Base-by-base conservation (phyloP, 1,140 invertebrate genomes). In the Trichomalopsis sarcophagae region DNA sequence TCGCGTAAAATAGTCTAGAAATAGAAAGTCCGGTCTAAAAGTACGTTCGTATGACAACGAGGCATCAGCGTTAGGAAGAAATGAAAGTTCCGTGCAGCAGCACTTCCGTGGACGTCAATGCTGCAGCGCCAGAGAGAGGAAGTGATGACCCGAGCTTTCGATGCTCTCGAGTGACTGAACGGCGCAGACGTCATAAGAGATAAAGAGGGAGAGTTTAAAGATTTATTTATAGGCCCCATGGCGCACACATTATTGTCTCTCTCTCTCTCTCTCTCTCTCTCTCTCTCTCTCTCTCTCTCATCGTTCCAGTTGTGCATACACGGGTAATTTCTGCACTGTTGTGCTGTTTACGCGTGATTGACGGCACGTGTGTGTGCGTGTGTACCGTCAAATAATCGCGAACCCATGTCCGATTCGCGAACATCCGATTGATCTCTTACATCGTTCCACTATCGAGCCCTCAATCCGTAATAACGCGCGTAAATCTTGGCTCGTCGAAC, bases 71-170 rank as follows among this genome's bases (percentile, higher is more conserved):
- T 50, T 23, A 17, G 68, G 33, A 78, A 84, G 82, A 62, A 84
- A 84, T 78, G 83, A 81, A 84, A 81, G 78, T 84, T 80, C 55
- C 78, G 78, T 11, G 40, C 71, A 7, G 27, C 5, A 6, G 33
- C 33, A 6, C 33, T 36, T 36, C 33, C 33, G 33, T 36, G 33
- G 33, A 36, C 33, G 33, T 36, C 33, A 36, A 36, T 36, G 33
- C 33, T 36, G 33, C 33, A 6, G 33, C 33, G 27, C 27, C 27
- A 27, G 27, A 36, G 47, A n/a, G 77, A 84, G 84, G 84, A 84
- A 84, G 78, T 84, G 84, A 84, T 66, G 77, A 66, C 84, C 84
- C 78, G 78, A 84, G 82, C 66, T 84, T 84, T 73, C 82, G 82
- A 78, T 79, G 82, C 27, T 69, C 75, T 78, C 81, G 47, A 76